Evolutionary conservation across 1,140 invertebrate genomes (phyloP).

Genomic region (Chrysopa pallens): DNA sequence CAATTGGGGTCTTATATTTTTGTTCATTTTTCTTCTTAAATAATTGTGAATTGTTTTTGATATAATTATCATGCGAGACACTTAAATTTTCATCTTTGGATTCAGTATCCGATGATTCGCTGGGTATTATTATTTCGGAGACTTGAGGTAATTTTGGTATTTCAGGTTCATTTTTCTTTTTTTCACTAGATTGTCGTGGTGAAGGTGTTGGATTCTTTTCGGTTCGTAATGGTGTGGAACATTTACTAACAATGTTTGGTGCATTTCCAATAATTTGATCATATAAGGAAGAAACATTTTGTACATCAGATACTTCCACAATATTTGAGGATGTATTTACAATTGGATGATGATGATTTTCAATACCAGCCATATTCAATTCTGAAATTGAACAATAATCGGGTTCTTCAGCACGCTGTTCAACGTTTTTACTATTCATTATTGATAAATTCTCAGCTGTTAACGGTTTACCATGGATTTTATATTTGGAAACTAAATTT

Average conservation of each 20-base stretch:
- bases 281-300: neutral
- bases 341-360: constrained; percentile 3
- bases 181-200: constrained; percentile 21
- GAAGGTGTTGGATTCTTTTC: neutral
- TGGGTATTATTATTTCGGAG: constrained; percentile 39
- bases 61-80: constrained; percentile 20
- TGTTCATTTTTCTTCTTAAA: constrained; percentile 9
- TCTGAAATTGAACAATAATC: constrained; percentile 45
- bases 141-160: constrained; percentile 40
- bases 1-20: constrained; percentile 10
- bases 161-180: constrained; percentile 30
- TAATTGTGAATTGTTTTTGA: constrained; percentile 20
- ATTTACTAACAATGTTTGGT: neutral
- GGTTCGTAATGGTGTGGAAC: neutral
- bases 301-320: too few relatives aligned
- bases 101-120: constrained; percentile 26
- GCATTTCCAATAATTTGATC: neutral
- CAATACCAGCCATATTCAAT: constrained; percentile 32
- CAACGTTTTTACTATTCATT: constrained; percentile 4
- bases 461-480: constrained; percentile 17
- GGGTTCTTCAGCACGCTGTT: constrained; percentile 27
- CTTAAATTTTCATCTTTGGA: constrained; percentile 12
- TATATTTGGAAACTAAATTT: constrained; percentile 40
- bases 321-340: neutral
- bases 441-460: neutral